Evolutionary conservation across 2,888 invertebrate species (phyloP).

Genomic region (Thecophora atra): DNA sequence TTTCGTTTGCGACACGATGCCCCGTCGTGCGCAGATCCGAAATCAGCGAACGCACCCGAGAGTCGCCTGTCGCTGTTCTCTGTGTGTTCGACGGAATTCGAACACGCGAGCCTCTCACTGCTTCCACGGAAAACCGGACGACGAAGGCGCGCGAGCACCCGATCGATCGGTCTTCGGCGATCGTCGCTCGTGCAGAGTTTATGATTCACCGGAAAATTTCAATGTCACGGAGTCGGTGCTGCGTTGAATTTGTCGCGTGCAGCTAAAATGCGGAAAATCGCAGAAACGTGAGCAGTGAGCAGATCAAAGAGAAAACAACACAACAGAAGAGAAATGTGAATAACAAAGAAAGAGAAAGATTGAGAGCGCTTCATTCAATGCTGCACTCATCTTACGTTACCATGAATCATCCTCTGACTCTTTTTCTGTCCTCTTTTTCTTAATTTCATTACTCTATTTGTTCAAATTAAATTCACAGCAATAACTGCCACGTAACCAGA

Average conservation of each 20-base stretch:
- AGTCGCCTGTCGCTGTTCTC: too few relatives aligned
- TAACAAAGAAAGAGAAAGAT: neutral
- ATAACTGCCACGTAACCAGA: neutral
- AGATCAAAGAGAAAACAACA: too few relatives aligned
- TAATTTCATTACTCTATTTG: neutral
- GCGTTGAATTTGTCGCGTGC: constrained; percentile 45
- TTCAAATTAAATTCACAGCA: neutral
- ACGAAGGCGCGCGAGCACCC: neutral
- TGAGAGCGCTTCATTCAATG: too few relatives aligned
- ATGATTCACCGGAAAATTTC: constrained; percentile 48
- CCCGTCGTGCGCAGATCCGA: constrained; percentile 36
- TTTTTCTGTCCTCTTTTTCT: neutral
- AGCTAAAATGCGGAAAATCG: constrained; percentile 44
- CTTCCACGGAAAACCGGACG: constrained; percentile 7
- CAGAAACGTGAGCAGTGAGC: neutral
- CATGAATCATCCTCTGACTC: too few relatives aligned
- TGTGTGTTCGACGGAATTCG: neutral
- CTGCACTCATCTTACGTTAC: too few relatives aligned
- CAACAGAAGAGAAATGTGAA: neutral
- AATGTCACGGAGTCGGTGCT: constrained; percentile 33
- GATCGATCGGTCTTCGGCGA: neutral
- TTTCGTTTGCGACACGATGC: constrained; percentile 32
- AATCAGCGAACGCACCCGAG: neutral
- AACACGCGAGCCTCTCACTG: constrained; percentile 23
- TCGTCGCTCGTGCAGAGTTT: constrained; percentile 42